Evolutionary conservation across 2,888 invertebrate genomes (phyloP), one percentile per base, ranked within the genome.

Genomic region (Frankliniella fusca): DNA sequence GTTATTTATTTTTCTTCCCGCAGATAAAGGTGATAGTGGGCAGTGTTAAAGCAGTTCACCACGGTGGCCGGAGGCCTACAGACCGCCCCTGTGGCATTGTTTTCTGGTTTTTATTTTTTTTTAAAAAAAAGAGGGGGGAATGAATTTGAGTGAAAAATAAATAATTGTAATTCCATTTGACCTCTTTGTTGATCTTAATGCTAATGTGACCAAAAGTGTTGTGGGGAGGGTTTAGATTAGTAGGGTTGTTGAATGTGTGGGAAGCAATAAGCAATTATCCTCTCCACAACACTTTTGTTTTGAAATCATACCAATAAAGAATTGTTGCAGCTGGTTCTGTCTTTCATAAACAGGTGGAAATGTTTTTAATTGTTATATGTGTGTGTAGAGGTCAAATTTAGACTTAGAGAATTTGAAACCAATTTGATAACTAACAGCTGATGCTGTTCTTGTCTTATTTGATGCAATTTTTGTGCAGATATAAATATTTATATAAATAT

Each of bases 401-500:
- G 54, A 54, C 15, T 10, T 54, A 20, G 10, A 54, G 10, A 20
- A 20, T 54, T 15, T 54, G 54, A 20, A 20, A 20, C 15, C 5
- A 15, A 54, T 54, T 54, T 54, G 20, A 7, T 11, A 54, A 15
- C 18, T 5, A 54, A 54, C 20, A 54, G 54, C 20, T 54, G 15
- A 20, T 54, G 27, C 70, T 76, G 27, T 27, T 76, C 70, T 76
- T 38, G 38, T 38, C 38, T 23, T 27, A 8, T 27, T 27, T 76
- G 12, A 76, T 76, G 27, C 70, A 27, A 12, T 23, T 10, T 76
- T 27, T 76, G 70, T 76, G 70, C 70, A 76, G 9, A 23, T 76
- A 76, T 76, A 76, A 76, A 27, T 76, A 76, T 76, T 76, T 76
- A 76, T 76, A 27, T 76, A 76, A 76, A 70, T 70, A 70, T 23